These are phyloP conservation scores for Theropithecus gelada DNA, from an alignment of 2,113 vertebrate genomes.

Conservation along the genomic window DNA sequence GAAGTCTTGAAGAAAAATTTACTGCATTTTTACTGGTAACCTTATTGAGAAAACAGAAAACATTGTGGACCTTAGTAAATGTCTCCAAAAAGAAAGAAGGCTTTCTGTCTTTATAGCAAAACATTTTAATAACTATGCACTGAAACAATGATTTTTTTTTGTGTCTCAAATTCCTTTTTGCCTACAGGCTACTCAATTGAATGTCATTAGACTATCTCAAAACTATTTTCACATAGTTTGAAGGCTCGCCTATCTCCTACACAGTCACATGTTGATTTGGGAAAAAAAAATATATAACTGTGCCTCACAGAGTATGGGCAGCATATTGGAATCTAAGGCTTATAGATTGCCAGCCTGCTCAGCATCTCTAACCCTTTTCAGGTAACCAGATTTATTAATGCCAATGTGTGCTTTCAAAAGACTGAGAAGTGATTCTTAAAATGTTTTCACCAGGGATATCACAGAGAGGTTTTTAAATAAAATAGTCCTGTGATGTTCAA, in stretches of 20 bases:
- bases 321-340: slow-evolving; percentile 37
- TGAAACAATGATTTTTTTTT: slow-evolving; percentile 80
- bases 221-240: slow-evolving; percentile 73
- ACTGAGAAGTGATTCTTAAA: slow-evolving; percentile 2
- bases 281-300: background rate
- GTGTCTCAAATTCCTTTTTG: slow-evolving; percentile 82
- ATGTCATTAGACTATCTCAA: slow-evolving; percentile 77
- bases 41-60: slow-evolving; percentile 42
- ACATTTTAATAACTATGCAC: slow-evolving; percentile 60
- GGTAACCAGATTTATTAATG: slow-evolving; percentile 75
- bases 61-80: slow-evolving; percentile 54
- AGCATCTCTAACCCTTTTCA: slow-evolving; percentile 49
- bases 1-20: slow-evolving; percentile 50
- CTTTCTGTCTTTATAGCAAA: slow-evolving; percentile 71
- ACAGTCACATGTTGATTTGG: slow-evolving; percentile 54
- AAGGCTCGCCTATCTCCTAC: slow-evolving; percentile 66
- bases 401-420: background rate
- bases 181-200: slow-evolving; percentile 83
- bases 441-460: background rate
- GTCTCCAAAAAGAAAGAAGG: slow-evolving; percentile 63
- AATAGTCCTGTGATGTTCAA: background rate
- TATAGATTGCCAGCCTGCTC: slow-evolving; percentile 42
- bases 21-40: slow-evolving; percentile 60
- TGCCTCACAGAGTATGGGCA: background rate
- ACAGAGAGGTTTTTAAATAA: background rate